Evolutionary conservation across 2,888 invertebrate genomes (phyloP), one percentile per base, ranked within the genome.

Genomic region (Rhamphomyia laevipes): DNA sequence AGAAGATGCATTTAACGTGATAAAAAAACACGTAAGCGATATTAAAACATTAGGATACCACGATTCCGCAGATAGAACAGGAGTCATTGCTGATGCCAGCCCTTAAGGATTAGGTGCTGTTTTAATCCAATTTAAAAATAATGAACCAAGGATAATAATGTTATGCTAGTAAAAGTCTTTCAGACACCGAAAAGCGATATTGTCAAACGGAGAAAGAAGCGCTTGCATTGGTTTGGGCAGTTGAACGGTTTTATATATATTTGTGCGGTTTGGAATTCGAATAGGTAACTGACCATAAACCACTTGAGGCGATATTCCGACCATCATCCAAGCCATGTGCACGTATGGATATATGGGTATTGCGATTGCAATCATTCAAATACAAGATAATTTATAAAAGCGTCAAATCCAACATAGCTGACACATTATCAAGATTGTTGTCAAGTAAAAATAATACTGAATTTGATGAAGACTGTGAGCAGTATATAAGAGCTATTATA

Each of bases 251-350:
- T 52, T 59, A 66, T 46, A 53, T 59, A 11, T 71, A 63, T 50
- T 30, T 72, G 2, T 63, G 53, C 52, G 72, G 71, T 2, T 55
- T 61, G 13, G 54, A 59, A 11, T 73, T 73, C 53, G 62, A 60
- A 1, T 52, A 61, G 13, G 23, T 50, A 5, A 48, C 43, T n/a
- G 53, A 51, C 33, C 51, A 53, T 21, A 51, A 53, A 18, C 64
- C 70, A 1, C 51, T 71, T 10, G 59, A 61, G 37, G 53, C 51
- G 4, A 49, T 61, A 13, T 61, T 62, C 43, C 43, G 52, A 1
- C 52, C 55, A 12, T 54, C 47, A 48, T 54, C 56, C 5, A 55
- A 51, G 45, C 53, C 57, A 10, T 57, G 56, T 48, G 56, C 59
- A 3, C 45, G 58, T 23, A 50, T 58, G 7, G 59, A 58, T 48